Evolutionary conservation across 1,140 invertebrate species (phyloP).

Genomic region (Monomorium pharaonis): DNA sequence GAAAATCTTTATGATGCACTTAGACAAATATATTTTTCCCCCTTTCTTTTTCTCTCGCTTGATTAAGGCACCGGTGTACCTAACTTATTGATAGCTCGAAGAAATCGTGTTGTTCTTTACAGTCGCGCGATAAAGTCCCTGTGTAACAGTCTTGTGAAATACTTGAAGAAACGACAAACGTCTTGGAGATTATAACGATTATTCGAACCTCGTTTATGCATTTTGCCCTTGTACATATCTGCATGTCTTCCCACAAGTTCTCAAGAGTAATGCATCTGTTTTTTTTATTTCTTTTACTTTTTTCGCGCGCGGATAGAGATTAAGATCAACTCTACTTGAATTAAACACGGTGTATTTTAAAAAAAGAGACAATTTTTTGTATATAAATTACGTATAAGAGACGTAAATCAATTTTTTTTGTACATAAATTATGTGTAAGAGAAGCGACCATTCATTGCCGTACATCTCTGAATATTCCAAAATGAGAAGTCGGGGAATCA

Average conservation of each 20-base stretch:
- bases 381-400: neutral
- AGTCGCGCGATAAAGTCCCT: conserved; percentile 45
- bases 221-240: neutral
- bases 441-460: neutral
- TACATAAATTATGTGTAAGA: neutral
- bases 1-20: conserved; percentile 44
- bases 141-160: conserved; percentile 56
- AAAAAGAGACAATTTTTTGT: too few species aligned
- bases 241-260: neutral
- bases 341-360: neutral
- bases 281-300: neutral
- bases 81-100: conserved; percentile 56
- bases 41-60: neutral
- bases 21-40: conserved; percentile 33
- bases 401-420: neutral
- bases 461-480: neutral
- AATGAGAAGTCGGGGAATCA: neutral
- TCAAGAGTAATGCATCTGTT: neutral
- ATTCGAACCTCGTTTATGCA: conserved; percentile 10
- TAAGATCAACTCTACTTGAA: neutral
- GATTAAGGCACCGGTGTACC: conserved; percentile 54
- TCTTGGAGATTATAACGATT: neutral
- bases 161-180: conserved; percentile 21
- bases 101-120: conserved; percentile 54
- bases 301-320: conserved; percentile 3